Percentiles rank a stretch among this genome's conserved stretches.
Evolutionary conservation across 2,797 vertebrate species (phyloP).

Genomic region (Parotocinclus haroldoi): DNA sequence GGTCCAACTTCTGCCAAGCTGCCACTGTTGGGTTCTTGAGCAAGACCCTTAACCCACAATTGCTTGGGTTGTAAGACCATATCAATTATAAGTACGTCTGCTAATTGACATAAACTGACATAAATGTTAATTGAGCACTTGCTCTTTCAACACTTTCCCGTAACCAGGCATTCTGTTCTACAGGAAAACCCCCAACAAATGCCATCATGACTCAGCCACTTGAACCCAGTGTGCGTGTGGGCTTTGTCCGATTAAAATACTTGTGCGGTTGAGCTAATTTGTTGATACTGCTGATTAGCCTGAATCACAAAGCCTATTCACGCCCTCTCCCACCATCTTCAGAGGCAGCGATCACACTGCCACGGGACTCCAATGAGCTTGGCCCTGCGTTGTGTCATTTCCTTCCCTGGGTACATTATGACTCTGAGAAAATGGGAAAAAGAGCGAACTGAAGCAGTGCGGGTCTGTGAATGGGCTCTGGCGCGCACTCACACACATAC

Average conservation of each 20-base stretch:
- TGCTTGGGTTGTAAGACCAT: too few relatives aligned
- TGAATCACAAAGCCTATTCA: constrained; percentile 7
- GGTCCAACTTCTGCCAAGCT: too few relatives aligned
- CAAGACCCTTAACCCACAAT: too few relatives aligned
- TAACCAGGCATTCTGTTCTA: too few relatives aligned
- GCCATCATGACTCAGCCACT: too few relatives aligned
- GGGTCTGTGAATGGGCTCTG: constrained; percentile 58
- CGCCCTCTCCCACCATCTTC: constrained; percentile 18
- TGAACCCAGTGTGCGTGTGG: not conserved
- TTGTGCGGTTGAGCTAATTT: constrained; percentile 19
- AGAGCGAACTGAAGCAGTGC: constrained; percentile 52
- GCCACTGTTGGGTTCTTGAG: too few relatives aligned
- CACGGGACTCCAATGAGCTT: constrained; percentile 61
- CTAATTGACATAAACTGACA: too few relatives aligned
- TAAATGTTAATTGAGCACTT: too few relatives aligned
- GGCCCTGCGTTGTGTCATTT: constrained; percentile 67
- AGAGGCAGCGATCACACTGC: constrained; percentile 60
- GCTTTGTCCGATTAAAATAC: constrained; percentile 17
- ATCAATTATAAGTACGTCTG: too few relatives aligned
- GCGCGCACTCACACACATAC: constrained; percentile 49
- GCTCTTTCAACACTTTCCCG: too few relatives aligned
- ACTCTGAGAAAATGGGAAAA: constrained; percentile 71
- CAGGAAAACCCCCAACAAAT: too few relatives aligned
- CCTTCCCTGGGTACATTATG: constrained; percentile 64
- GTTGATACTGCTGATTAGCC: constrained; percentile 29